These are phyloP conservation scores for Falco biarmicus DNA, from an alignment of 2,797 vertebrate genomes.

Conservation along the genomic window DNA sequence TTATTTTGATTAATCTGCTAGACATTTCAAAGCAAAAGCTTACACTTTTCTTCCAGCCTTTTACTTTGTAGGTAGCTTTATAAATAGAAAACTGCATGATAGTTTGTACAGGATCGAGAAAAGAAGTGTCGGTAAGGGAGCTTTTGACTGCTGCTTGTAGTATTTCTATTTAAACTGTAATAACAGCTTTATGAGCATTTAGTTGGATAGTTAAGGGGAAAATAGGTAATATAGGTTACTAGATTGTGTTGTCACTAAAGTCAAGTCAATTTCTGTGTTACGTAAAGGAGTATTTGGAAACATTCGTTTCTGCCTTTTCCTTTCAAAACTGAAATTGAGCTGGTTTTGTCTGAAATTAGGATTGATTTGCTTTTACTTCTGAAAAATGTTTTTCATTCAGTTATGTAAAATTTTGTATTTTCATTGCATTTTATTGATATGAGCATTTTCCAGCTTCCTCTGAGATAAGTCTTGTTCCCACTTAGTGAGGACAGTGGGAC, in stretches of 20 bases:
- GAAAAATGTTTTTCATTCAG: accelerated
- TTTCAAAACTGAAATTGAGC: not conserved
- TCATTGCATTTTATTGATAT: not conserved
- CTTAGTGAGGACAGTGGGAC: not conserved
- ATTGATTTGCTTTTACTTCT: not conserved
- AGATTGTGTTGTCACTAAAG: not conserved
- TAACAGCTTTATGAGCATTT: not conserved
- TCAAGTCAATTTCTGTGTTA: not conserved
- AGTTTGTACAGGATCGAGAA: not conserved
- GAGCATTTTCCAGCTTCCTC: not conserved
- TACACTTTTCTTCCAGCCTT: not conserved
- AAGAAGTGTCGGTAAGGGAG: not conserved
- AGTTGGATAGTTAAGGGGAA: not conserved
- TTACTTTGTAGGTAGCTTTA: not conserved
- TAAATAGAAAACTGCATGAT: not conserved
- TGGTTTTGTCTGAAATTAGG: not conserved
- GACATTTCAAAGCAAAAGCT: not conserved
- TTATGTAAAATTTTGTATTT: not conserved
- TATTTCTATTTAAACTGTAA: not conserved
- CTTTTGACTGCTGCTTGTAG: not conserved
- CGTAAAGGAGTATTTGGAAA: not conserved
- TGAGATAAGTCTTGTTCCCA: not conserved
- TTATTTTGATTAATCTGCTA: not conserved
- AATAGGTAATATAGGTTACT: not conserved
- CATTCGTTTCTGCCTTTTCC: not conserved